Percentiles rank a stretch among this genome's conserved stretches.
These are phyloP conservation scores for Athrips mouffetella DNA, from an alignment of 2,888 invertebrate genomes.

Conservation along the genomic window DNA sequence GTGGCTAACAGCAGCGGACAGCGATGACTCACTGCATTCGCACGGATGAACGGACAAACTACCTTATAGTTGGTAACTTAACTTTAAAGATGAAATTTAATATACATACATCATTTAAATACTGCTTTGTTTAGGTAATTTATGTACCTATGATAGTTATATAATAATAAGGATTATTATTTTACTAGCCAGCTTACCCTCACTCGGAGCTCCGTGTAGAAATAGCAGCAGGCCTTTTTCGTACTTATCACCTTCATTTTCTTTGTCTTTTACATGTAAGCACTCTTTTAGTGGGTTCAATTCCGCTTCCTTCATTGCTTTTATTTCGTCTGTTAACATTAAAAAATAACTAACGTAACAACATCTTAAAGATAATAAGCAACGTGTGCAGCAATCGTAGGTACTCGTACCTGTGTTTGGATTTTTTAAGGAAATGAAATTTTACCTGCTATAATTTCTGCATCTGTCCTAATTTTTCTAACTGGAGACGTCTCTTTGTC, in stretches of 20 bases:
- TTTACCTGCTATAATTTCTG: slow-evolving; percentile 63
- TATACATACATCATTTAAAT: too few relatives aligned
- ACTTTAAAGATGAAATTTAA: too few relatives aligned
- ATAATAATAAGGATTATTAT: not conserved
- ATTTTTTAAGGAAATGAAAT: too few relatives aligned
- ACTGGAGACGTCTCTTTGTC: slow-evolving; percentile 23
- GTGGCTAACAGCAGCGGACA: too few relatives aligned
- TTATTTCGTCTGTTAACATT: slow-evolving; percentile 50
- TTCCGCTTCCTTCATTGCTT: slow-evolving; percentile 43
- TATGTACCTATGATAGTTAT: not conserved
- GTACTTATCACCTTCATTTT: not conserved
- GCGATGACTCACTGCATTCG: too few relatives aligned
- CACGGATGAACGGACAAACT: too few relatives aligned
- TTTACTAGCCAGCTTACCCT: slow-evolving; percentile 60
- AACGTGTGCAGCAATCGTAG: too few relatives aligned
- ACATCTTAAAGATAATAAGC: too few relatives aligned
- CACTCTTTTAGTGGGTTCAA: slow-evolving; percentile 58
- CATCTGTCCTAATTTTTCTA: slow-evolving; percentile 48
- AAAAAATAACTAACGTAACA: not conserved
- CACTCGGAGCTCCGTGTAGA: slow-evolving; percentile 62
- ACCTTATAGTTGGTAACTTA: too few relatives aligned
- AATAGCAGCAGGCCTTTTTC: slow-evolving; percentile 59
- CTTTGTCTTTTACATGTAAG: slow-evolving; percentile 36
- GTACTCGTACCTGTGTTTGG: too few relatives aligned
- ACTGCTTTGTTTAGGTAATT: too few relatives aligned